phyloP scores from a whole-genome alignment of 1,140 invertebrate genomes.

The Hylaeus anthracinus region DNA sequence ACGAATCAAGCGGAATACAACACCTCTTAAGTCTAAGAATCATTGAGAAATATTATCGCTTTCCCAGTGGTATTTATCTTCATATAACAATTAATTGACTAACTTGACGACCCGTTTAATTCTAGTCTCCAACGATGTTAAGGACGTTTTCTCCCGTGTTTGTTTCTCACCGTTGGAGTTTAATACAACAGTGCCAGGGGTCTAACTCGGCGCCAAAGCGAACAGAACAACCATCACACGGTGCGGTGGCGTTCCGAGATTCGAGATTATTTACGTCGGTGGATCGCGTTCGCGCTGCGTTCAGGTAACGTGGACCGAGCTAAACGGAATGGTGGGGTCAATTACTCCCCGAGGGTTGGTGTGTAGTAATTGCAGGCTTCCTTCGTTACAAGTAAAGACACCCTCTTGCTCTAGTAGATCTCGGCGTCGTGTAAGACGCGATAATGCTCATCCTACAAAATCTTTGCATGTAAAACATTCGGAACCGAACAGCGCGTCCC shows the following conservation, averaged over 20 bases:
- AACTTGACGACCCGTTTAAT: no score
- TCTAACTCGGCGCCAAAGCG: no score
- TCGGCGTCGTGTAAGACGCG: background rate
- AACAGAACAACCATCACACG: background rate
- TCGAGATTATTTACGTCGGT: conserved; percentile 11
- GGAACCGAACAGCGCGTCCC: no score
- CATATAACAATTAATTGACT: no score
- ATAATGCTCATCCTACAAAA: conserved; percentile 19
- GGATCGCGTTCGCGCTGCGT: background rate
- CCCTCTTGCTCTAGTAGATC: conserved; percentile 17
- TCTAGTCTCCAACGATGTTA: no score
- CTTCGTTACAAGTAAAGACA: conserved; percentile 36
- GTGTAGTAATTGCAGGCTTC: conserved; percentile 22
- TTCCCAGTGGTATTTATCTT: no score
- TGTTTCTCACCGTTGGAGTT: no score
- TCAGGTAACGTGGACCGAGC: background rate
- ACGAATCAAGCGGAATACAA: no score
- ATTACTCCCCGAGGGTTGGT: conserved; percentile 30
- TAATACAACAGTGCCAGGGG: no score
- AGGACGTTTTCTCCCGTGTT: no score
- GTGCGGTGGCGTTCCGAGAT: background rate
- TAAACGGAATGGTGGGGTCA: conserved; percentile 13
- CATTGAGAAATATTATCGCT: no score
- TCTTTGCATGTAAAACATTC: background rate
- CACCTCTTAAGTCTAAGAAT: no score